Base-by-base conservation (phyloP, 1,140 invertebrate species). In the Aphaenogaster floridana region DNA sequence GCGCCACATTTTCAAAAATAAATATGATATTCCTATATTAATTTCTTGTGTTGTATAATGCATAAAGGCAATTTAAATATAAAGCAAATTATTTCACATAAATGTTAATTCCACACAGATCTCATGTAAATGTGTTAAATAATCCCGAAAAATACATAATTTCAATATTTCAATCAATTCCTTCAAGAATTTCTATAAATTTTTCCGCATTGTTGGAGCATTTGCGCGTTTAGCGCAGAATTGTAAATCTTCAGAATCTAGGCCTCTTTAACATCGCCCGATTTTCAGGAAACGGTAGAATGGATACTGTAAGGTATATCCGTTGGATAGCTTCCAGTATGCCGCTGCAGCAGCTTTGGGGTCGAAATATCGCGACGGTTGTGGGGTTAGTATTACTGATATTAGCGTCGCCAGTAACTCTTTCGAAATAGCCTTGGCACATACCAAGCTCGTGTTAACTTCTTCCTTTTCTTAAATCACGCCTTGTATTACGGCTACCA, bases 341-440 rank as follows among this genome's bases (percentile, higher is more conserved):
- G 68, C 79, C 84, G 68, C n/a, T 80, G 81, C 74, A 74, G 88
- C 81, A 90, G 86, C 86, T 89, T 90, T 89, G 57, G 64, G 84
- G 63, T 86, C 77, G 86, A 84, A 90, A 91, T 91, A 90, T 69
- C 81, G 89, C 87, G 87, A 90, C 45, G 91, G 89, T 92, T 90
- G 90, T 81, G 92, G 81, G 86, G 78, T 86, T 77, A 87, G 89
- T 92, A 93, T 93, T 93, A 93, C 92, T 87, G 93, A 93, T 93
- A 94, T 93, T 93, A 94, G 91, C 91, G 91, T 94, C 89, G 89
- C 87, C 90, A 86, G 90, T 94, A 93, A 94, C 91, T 94, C 92
- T 93, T 92, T 89, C 80, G 84, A 89, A 94, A 94, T 91, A 90
- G 90, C 89, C 91, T 93, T 93, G 93, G 92, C 93, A 93, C 92